phyloP scores from a whole-genome alignment of 2,113 vertebrate species.

The Callaeas wilsoni region DNA sequence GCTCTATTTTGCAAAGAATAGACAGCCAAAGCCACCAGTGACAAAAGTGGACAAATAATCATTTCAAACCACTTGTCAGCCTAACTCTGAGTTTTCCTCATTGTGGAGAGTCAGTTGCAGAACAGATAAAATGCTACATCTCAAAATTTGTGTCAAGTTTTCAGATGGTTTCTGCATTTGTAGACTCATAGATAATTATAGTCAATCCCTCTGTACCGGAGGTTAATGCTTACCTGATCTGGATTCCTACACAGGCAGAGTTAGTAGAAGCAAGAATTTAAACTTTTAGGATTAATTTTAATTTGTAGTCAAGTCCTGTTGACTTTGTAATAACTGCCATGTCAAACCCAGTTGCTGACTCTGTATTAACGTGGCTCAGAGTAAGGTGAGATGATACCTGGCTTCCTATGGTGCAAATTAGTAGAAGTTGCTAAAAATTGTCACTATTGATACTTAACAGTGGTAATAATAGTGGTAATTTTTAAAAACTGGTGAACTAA shows the following conservation, averaged over 20 bases:
- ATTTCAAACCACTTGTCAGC: neutral
- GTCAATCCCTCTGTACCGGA: neutral
- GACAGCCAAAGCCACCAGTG: neutral
- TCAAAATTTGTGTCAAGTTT: neutral
- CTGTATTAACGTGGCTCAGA: neutral
- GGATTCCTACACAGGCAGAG: neutral
- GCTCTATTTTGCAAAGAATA: neutral
- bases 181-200: neutral
- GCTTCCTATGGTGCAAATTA: neutral
- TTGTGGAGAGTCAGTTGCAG: neutral
- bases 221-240: neutral
- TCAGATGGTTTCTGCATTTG: neutral
- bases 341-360: neutral
- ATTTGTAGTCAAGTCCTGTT: neutral
- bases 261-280: neutral
- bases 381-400: neutral
- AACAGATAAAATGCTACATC: neutral
- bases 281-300: neutral
- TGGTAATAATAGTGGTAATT: neutral
- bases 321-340: neutral
- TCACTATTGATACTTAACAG: neutral
- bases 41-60: neutral
- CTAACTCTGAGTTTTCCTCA: neutral
- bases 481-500: neutral
- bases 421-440: neutral